phyloP scores from a whole-genome alignment of 23 tunicate genomes.

The Trididemnum miniatum region DNA sequence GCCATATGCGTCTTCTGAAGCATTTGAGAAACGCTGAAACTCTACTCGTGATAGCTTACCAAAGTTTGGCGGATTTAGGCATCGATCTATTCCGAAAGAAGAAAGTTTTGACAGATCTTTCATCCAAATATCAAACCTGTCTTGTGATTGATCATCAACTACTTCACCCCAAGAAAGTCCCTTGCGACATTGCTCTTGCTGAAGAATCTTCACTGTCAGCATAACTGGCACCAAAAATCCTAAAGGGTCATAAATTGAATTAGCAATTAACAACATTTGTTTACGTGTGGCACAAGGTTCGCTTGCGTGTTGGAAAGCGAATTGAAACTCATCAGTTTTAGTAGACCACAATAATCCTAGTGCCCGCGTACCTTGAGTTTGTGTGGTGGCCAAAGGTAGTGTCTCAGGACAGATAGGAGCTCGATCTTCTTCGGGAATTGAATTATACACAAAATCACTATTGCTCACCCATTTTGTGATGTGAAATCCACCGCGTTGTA shows the following conservation, averaged over 20 bases:
- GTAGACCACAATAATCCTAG: background rate
- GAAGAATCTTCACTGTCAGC: too few relatives aligned
- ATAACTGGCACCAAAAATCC: constrained; percentile 22
- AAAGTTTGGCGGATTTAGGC: too few relatives aligned
- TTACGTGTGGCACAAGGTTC: background rate
- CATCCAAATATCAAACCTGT: background rate
- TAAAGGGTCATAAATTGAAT: constrained; percentile 36
- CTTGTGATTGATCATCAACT: too few relatives aligned
- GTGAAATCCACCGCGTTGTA: constrained; percentile 14
- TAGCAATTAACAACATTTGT: background rate
- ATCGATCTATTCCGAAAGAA: background rate
- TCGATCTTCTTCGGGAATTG: background rate
- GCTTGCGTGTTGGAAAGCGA: background rate
- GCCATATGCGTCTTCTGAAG: too few relatives aligned
- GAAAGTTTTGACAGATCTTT: too few relatives aligned
- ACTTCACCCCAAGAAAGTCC: too few relatives aligned
- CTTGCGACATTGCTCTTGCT: too few relatives aligned
- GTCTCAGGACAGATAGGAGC: background rate
- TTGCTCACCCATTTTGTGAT: constrained; percentile 17
- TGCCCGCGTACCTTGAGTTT: background rate
- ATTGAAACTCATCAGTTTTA: too few relatives aligned
- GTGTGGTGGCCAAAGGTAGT: background rate
- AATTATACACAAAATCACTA: too few relatives aligned
- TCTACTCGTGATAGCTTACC: too few relatives aligned
- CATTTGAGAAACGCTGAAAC: too few relatives aligned